These are phyloP conservation scores for Phalacrocorax pelagicus DNA, from an alignment of 2,113 vertebrate species.

Conservation along the genomic window DNA sequence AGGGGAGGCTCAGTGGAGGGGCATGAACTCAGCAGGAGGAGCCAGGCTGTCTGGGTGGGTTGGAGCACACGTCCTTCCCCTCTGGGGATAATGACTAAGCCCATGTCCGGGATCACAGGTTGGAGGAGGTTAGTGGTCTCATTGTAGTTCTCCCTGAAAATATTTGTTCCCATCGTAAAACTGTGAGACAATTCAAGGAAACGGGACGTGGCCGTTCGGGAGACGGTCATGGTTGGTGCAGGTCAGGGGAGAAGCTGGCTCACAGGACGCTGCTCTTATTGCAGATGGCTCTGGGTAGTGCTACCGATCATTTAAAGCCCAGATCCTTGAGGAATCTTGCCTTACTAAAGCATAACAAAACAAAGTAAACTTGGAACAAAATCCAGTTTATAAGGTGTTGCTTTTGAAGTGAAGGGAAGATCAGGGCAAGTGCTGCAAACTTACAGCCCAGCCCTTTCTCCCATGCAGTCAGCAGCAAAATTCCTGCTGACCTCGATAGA, in stretches of 20 bases:
- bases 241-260: background rate
- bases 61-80: background rate
- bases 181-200: conserved; percentile 19
- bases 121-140: background rate
- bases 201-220: background rate
- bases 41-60: background rate
- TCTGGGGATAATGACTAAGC: background rate
- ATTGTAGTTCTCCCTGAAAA: background rate
- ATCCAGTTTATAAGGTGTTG: background rate
- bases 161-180: background rate
- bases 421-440: background rate
- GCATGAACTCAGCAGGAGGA: background rate
- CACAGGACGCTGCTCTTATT: background rate
- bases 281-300: background rate
- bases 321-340: background rate
- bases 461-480: background rate
- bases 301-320: background rate
- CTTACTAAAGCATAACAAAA: background rate
- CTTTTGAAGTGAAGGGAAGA: background rate
- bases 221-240: rapidly evolving
- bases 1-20: background rate
- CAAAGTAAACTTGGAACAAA: background rate
- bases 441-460: background rate
- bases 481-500: background rate
- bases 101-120: background rate